Base-by-base conservation (phyloP, 2,888 invertebrate species). In the Teleiodes luculella region DNA sequence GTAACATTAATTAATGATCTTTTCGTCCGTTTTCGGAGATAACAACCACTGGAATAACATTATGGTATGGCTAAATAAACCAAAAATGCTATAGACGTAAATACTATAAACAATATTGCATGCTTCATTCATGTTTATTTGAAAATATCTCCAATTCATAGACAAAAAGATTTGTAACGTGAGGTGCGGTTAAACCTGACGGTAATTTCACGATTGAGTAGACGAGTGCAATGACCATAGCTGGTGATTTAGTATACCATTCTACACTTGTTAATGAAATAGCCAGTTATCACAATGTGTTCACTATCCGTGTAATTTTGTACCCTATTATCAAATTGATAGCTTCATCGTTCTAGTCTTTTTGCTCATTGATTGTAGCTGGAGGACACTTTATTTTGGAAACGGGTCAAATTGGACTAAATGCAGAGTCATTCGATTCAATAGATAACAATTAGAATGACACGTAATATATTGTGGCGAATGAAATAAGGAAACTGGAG, bases 171-270 rank as follows among this genome's bases (percentile, higher is more conserved):
- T 37, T 6, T 37, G 37, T 18, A 41, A 55, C 52, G 53, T 52
- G 53, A 57, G 56, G 57, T 47, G 60, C 57, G 60, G 66, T n/a
- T n/a, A n/a, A n/a, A n/a, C n/a, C 63, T 62, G 55, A 55, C 57
- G 68, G 63, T 66, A 73, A 82, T 83, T 81, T 74, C 72, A 78
- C 67, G 83, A 69, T 82, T 68, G 80, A 80, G 76, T 83, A 75
- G 65, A 64, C 68, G 68, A 66, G 72, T 72, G 74, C 73, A 76
- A 67, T 64, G 67, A 71, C 73, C 75, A 72, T 35, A 52, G 37
- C 30, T 36, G 60, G 66, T 68, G 61, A 67, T 71, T 76, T 70
- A 67, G 70, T 73, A 76, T 73, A 76, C 77, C 74, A 76, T 76
- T 57, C 69, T 58, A 56, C 76, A 79, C 74, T 79, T 76, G 74